Percentiles rank a stretch among this genome's conserved stretches.
phyloP scores from a whole-genome alignment of 1,140 invertebrate genomes.

The Danaus plexippus region DNA sequence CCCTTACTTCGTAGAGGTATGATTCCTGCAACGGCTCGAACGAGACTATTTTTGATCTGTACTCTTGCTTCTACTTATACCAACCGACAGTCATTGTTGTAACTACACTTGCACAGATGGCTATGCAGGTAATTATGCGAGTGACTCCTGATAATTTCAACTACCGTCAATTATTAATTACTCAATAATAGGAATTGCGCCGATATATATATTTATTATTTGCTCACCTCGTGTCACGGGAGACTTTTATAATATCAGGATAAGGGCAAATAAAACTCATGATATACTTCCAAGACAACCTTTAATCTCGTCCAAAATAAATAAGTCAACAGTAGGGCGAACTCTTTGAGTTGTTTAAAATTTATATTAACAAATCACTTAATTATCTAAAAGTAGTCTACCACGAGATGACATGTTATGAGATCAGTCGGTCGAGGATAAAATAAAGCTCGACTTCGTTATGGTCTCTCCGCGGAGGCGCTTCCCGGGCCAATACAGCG shows the following conservation, averaged over 20 bases:
- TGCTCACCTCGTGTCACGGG: background rate
- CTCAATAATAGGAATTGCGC: too few relatives aligned
- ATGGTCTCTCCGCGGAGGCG: background rate
- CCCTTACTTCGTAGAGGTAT: too few relatives aligned
- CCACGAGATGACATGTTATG: conserved; percentile 29
- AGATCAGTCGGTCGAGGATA: conserved; percentile 30
- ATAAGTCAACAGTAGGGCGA: conserved; percentile 66
- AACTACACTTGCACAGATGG: too few relatives aligned
- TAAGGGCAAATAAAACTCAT: conserved; percentile 30
- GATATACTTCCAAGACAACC: conserved; percentile 60
- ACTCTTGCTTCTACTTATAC: too few relatives aligned
- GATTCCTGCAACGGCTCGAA: too few relatives aligned
- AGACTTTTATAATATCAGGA: conserved; percentile 5
- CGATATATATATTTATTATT: too few relatives aligned
- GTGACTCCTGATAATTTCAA: too few relatives aligned
- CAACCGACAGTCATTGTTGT: too few relatives aligned
- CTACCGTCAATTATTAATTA: too few relatives aligned
- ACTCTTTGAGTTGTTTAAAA: conserved; percentile 66
- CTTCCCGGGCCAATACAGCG: background rate
- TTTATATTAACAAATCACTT: conserved; percentile 66
- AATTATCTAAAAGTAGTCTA: conserved; percentile 20
- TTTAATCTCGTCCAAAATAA: conserved; percentile 69
- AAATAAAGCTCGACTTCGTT: conserved; percentile 22
- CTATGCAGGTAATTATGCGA: too few relatives aligned
- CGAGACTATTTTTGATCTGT: too few relatives aligned